Evolutionary conservation across 1,140 invertebrate genomes (phyloP).

Genomic region (Bombyx mandarina): DNA sequence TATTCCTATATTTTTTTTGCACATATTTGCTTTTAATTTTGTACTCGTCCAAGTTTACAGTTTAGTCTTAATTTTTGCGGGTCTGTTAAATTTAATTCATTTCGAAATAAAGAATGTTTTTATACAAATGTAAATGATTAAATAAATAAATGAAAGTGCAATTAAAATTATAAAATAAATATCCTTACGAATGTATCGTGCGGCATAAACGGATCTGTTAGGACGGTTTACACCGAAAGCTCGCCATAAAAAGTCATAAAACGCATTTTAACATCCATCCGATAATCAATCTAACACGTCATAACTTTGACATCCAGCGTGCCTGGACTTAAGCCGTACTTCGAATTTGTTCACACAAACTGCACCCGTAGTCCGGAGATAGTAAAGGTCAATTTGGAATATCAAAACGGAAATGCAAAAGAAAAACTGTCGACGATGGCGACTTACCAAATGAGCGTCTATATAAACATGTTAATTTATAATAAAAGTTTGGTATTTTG

Average conservation of each 20-base stretch:
- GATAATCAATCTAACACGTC: constrained; percentile 73
- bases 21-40: neutral
- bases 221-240: constrained; percentile 46
- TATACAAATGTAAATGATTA: neutral
- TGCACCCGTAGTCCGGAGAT: constrained; percentile 12
- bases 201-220: constrained; percentile 54
- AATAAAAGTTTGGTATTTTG: constrained; percentile 53
- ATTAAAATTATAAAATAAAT: constrained; percentile 1
- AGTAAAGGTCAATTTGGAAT: constrained; percentile 18
- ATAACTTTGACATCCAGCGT: constrained; percentile 69
- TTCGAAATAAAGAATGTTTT: neutral
- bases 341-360: constrained; percentile 17
- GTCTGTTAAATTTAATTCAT: neutral
- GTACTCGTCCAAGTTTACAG: neutral
- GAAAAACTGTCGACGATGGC: constrained; percentile 44
- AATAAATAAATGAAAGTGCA: no score
- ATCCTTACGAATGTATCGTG: constrained; percentile 19
- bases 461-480: constrained; percentile 67
- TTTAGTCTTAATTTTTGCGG: neutral
- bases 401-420: constrained; percentile 15
- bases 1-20: no score
- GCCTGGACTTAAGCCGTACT: constrained; percentile 39
- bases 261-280: constrained; percentile 71
- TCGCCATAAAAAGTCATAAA: constrained; percentile 65
- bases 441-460: constrained; percentile 56